Base-by-base conservation (phyloP, 2,888 invertebrate species). In the Sinelater perroti region DNA sequence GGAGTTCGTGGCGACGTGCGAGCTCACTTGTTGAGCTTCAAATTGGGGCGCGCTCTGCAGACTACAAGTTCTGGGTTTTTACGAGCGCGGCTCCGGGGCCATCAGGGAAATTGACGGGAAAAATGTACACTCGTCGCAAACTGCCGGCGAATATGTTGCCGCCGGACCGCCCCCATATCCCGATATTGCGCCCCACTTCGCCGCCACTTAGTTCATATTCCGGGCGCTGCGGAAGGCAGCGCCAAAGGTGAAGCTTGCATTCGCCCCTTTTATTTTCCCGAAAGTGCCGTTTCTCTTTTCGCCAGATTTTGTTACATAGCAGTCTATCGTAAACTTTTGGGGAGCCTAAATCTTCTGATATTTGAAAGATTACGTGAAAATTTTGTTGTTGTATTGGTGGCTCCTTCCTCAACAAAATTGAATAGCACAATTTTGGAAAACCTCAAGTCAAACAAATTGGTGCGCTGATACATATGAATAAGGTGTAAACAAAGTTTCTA, bases 121-220 rank as follows among this genome's bases (percentile, higher is more conserved):
- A 67, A 68, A 66, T 66, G 67, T 63, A 57, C 63, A 65, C 63
- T 66, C 67, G 66, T 66, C 67, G 65, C 64, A 67, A 66, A 64
- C 51, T 60, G 33, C 59, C 58, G 44, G 49, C 59, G 53, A 53
- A 52, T 53, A 56, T 60, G 56, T 62, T 53, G 50, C 60, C 52
- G 44, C 49, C 49, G 52, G 53, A 42, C 53, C 28, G 42, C 14
- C 11, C 52, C 45, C 33, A 38, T 53, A 35, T 36, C 45, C 45
- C 11, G 53, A 53, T 53, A 53, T 53, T 53, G 35, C 45, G 24
- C 3, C 20, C 38, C 20, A 36, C 36, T 38, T 38, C 21, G 11
- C 42, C 7, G n/a, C 24, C 31, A 44, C 44, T 42, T 52, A 44
- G 24, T 42, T 42, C 33, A 44, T 31, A 52, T 42, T 20, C 50